These are phyloP conservation scores for Anguilla rostrata DNA, from an alignment of 2,113 vertebrate species.

Conservation along the genomic window DNA sequence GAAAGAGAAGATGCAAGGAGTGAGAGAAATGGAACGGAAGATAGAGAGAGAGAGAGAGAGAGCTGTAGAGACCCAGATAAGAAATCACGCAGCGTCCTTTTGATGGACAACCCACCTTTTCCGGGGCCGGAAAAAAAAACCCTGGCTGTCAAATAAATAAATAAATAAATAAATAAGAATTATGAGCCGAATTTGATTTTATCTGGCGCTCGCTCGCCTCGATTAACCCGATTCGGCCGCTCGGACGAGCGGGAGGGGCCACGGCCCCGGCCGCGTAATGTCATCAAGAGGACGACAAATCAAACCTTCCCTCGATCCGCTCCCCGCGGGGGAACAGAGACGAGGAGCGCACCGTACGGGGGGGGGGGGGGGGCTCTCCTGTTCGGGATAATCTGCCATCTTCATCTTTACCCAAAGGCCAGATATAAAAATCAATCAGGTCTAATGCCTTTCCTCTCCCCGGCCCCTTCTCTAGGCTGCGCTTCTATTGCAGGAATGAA, in stretches of 20 bases:
- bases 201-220: constrained; percentile 56
- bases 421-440: constrained; percentile 64
- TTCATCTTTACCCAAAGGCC: constrained; percentile 83
- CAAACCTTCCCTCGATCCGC: constrained; percentile 49
- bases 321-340: too few species aligned
- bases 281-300: constrained; percentile 75
- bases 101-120: constrained; percentile 48
- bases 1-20: too few species aligned
- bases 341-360: constrained; percentile 24
- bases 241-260: constrained; percentile 66
- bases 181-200: constrained; percentile 55
- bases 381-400: constrained; percentile 71
- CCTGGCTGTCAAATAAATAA: background rate
- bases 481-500: constrained; percentile 37
- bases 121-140: constrained; percentile 37
- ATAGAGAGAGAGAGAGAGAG: constrained; percentile 7
- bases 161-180: constrained; percentile 59
- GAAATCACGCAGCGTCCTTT: constrained; percentile 36
- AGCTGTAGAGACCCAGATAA: constrained; percentile 32
- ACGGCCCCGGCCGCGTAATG: constrained; percentile 69
- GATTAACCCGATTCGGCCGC: constrained; percentile 71
- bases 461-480: constrained; percentile 49
- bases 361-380: constrained; percentile 48
- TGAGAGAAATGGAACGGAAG: background rate
- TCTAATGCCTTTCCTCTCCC: constrained; percentile 42